These are phyloP conservation scores for Rhabdornis inornatus DNA, from an alignment of 2,113 vertebrate genomes.

Conservation along the genomic window DNA sequence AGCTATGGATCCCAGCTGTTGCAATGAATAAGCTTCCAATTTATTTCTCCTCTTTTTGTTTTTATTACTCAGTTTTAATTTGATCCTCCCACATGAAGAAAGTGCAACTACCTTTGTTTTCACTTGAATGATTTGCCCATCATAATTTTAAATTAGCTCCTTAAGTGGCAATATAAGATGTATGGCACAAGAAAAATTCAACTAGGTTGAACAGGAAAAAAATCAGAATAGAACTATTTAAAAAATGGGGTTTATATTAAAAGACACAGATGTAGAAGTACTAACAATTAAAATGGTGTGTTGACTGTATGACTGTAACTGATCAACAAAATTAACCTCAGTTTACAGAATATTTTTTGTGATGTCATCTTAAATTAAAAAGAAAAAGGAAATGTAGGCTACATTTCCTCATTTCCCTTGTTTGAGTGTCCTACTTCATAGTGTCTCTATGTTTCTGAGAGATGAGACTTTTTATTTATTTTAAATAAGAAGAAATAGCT, in stretches of 20 bases:
- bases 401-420: neutral
- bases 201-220: neutral
- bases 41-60: neutral
- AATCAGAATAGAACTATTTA: neutral
- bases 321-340: neutral
- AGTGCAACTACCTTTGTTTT: neutral
- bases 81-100: neutral
- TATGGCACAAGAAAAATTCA: neutral
- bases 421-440: neutral
- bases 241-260: neutral
- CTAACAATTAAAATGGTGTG: neutral
- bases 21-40: neutral
- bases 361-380: neutral
- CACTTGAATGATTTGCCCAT: neutral
- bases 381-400: neutral
- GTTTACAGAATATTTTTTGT: neutral
- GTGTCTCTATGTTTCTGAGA: neutral
- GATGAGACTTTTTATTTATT: neutral
- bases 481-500: constrained; percentile 20
- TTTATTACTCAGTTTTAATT: neutral
- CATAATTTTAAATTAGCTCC: neutral
- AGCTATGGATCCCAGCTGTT: neutral
- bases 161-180: neutral
- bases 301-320: neutral
- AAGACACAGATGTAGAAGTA: neutral